phyloP scores from a whole-genome alignment of 1,140 invertebrate genomes.

The Manduca sexta region DNA sequence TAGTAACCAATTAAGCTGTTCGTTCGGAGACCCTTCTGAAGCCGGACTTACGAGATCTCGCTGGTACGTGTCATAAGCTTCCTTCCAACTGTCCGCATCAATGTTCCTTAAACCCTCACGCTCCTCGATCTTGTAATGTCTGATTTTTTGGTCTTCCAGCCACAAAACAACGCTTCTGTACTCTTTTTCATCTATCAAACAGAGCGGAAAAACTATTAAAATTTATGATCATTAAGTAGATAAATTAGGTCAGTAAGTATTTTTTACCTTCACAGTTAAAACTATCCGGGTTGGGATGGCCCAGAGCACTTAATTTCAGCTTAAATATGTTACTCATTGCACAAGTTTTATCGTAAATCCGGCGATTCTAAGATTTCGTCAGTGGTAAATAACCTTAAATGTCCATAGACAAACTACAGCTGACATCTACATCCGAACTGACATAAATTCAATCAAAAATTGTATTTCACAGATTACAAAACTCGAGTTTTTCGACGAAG shows the following conservation, averaged over 20 bases:
- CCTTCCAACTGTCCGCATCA: slow-evolving; percentile 78
- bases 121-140: slow-evolving; percentile 90
- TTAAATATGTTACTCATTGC: slow-evolving; percentile 76
- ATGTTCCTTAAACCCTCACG: slow-evolving; percentile 81
- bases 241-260: slow-evolving; percentile 4
- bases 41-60: slow-evolving; percentile 80
- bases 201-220: not conserved
- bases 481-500: too few species aligned
- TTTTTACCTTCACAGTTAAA: slow-evolving; percentile 78
- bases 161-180: slow-evolving; percentile 88
- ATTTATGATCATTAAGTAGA: slow-evolving; percentile 1
- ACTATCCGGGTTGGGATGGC: slow-evolving; percentile 81
- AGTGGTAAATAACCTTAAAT: not conserved
- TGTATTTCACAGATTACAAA: too few species aligned
- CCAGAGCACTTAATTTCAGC: slow-evolving; percentile 82
- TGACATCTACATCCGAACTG: too few species aligned
- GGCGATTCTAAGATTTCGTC: not conserved
- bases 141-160: slow-evolving; percentile 96
- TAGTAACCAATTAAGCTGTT: slow-evolving; percentile 91
- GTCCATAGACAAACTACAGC: too few species aligned
- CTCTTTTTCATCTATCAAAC: slow-evolving; percentile 80
- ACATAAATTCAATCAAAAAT: too few species aligned
- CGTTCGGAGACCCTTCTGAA: slow-evolving; percentile 51
- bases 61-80: slow-evolving; percentile 85
- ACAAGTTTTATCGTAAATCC: not conserved